Conservation (phyloP, 2,797 vertebrate genomes). For the Helicolenus hilgendorfi region DNA sequence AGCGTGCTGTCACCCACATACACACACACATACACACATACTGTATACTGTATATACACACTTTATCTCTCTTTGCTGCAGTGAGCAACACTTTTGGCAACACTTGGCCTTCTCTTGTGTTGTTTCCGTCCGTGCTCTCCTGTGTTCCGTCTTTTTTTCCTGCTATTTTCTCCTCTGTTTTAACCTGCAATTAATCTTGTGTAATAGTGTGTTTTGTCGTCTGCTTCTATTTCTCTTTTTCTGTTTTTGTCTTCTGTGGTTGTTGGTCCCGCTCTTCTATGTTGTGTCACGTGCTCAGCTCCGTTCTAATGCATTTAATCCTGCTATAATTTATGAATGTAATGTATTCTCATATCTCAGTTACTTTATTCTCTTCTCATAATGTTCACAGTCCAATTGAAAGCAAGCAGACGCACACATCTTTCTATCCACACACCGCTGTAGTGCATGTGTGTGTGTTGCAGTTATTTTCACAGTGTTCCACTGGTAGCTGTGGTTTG, state of each 20-base stretch:
- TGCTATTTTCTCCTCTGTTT: neutral
- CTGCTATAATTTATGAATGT: neutral
- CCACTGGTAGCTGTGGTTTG: conserved; percentile 84
- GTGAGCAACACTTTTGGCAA: neutral
- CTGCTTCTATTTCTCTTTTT: neutral
- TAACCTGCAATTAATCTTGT: neutral
- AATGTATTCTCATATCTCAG: neutral
- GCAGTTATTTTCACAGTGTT: conserved; percentile 79
- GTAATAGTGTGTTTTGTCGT: neutral
- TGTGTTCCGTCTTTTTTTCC: neutral
- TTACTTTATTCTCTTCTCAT: neutral
- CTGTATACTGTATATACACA: neutral
- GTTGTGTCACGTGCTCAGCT: neutral
- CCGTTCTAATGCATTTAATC: neutral
- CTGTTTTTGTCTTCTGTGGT: neutral
- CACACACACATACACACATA: neutral
- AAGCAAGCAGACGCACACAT: conserved; percentile 28
- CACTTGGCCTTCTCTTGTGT: neutral
- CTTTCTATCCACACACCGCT: conserved; percentile 11
- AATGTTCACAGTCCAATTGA: conserved; percentile 42
- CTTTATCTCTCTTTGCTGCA: neutral
- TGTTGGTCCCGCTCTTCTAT: neutral
- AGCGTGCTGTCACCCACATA: conserved; percentile 29
- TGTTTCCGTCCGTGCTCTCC: neutral
- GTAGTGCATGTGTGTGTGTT: conserved; percentile 38